Percentiles rank a stretch among this genome's conserved stretches.
Evolutionary conservation across 2,888 invertebrate species (phyloP).

Genomic region (Cheilosia variabilis): DNA sequence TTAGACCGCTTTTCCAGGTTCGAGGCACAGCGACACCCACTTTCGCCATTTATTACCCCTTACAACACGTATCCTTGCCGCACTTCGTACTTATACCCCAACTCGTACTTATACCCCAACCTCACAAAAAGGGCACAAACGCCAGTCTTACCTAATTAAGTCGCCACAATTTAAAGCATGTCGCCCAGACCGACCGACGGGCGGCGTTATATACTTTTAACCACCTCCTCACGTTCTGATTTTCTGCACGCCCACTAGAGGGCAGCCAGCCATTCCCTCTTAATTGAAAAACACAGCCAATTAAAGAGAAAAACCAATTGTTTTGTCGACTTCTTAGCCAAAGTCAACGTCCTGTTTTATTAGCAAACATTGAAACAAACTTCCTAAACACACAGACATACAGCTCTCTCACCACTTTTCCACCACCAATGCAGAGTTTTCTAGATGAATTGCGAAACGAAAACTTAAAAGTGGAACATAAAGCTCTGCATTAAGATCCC

Average conservation of each 20-base stretch:
- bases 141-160: too few relatives aligned
- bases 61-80: too few relatives aligned
- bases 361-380: slow-evolving; percentile 51
- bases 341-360: slow-evolving; percentile 70
- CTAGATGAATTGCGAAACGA: slow-evolving; percentile 12
- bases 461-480: slow-evolving; percentile 65
- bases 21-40: too few relatives aligned
- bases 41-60: too few relatives aligned
- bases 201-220: too few relatives aligned
- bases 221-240: too few relatives aligned
- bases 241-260: background rate
- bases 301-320: slow-evolving; percentile 62
- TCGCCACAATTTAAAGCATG: too few relatives aligned
- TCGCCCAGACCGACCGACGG: too few relatives aligned
- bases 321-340: slow-evolving; percentile 54
- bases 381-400: slow-evolving; percentile 15
- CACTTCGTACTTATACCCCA: too few relatives aligned
- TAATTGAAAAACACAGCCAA: slow-evolving; percentile 66
- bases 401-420: background rate
- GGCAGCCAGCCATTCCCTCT: background rate
- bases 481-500: slow-evolving; percentile 66
- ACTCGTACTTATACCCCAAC: too few relatives aligned
- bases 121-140: too few relatives aligned
- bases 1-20: too few relatives aligned
- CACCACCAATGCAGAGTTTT: slow-evolving; percentile 11